phyloP scores from a whole-genome alignment of 1,140 invertebrate genomes.

The Paramacrobiotus metropolitanus region DNA sequence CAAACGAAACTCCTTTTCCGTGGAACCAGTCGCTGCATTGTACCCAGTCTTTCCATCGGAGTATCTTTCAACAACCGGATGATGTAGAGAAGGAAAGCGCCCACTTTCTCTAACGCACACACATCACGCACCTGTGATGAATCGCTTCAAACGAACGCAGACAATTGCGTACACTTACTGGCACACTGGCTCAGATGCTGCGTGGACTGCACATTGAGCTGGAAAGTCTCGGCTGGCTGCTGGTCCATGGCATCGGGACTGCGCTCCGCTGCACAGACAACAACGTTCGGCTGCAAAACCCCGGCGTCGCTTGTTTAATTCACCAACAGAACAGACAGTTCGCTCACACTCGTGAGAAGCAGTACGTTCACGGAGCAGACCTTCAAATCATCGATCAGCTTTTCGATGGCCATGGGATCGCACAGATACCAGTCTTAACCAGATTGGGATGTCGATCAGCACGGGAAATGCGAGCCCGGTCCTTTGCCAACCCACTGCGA shows the following conservation, averaged over 20 bases:
- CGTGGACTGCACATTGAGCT: constrained; percentile 27
- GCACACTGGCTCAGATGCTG: constrained; percentile 23
- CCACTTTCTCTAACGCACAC: constrained; percentile 13
- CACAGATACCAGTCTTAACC: constrained; percentile 24
- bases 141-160: not conserved
- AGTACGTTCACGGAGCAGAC: constrained; percentile 12
- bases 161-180: constrained; percentile 18
- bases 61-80: too few species aligned
- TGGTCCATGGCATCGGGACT: constrained; percentile 29
- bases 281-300: constrained; percentile 23
- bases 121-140: not conserved
- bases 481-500: constrained; percentile 18
- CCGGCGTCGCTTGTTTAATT: not conserved
- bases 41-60: too few species aligned
- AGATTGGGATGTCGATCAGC: constrained; percentile 12
- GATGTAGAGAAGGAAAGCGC: constrained; percentile 27
- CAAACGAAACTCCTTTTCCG: constrained; percentile 31
- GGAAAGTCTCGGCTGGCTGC: constrained; percentile 21
- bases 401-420: constrained; percentile 17
- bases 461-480: constrained; percentile 25
- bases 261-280: constrained; percentile 30
- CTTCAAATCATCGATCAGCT: constrained; percentile 17
- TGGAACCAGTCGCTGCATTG: constrained; percentile 37
- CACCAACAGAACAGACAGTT: too few species aligned
- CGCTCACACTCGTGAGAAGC: not conserved